Conservation (phyloP, 1,140 invertebrate species). For the Contarinia nasturtii region DNA sequence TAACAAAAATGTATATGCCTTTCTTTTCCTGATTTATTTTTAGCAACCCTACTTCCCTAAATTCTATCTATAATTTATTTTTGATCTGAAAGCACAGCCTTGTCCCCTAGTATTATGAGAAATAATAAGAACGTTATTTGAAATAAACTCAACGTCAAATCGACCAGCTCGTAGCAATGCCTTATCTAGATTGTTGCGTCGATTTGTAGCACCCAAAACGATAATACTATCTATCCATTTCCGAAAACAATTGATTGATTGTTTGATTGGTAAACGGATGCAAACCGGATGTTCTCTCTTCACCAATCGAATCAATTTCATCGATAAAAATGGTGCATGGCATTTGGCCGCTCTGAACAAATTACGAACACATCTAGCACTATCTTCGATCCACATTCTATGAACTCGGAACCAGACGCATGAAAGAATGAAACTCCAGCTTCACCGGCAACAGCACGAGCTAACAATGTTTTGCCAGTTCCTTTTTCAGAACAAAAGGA, state of each 20-base stretch:
- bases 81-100: no score
- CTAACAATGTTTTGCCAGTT: slow-evolving; percentile 92
- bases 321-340: slow-evolving; percentile 96
- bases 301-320: slow-evolving; percentile 97
- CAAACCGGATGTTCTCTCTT: slow-evolving; percentile 82
- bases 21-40: no score
- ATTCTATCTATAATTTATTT: no score
- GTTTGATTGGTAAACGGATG: slow-evolving; percentile 98
- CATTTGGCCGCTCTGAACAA: slow-evolving; percentile 88
- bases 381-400: slow-evolving; percentile 94
- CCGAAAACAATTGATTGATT: slow-evolving; percentile 91
- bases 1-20: no score
- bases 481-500: slow-evolving; percentile 26
- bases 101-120: no score
- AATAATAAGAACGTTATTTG: no score
- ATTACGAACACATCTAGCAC: slow-evolving; percentile 86
- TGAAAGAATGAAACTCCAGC: slow-evolving; percentile 97
- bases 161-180: slow-evolving; percentile 84
- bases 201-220: slow-evolving; percentile 93
- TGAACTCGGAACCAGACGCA: slow-evolving; percentile 96
- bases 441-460: slow-evolving; percentile 93
- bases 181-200: slow-evolving; percentile 87
- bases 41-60: no score
- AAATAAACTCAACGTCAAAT: slow-evolving; percentile 95
- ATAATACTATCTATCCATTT: slow-evolving; percentile 99